Evolutionary conservation across 2,797 vertebrate species (phyloP), one percentile per base, ranked within the genome.

Genomic region (Chelidonichthys spinosus): DNA sequence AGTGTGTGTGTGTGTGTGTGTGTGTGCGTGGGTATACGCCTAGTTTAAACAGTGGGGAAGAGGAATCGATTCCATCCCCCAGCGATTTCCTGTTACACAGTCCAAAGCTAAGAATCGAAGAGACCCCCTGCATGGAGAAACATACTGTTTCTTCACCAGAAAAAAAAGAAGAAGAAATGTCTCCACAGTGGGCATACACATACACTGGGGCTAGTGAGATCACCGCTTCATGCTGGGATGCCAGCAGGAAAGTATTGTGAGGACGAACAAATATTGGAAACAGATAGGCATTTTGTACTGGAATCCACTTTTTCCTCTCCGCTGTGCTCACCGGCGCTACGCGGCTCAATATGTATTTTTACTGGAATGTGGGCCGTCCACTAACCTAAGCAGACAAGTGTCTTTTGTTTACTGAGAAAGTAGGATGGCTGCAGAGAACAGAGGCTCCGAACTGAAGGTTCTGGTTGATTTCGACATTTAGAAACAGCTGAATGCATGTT

Each of bases 61-160:
- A 35, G 25, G 79, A 91, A 87, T 89, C 81, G 54, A 91, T 92
- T 87, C 76, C 75, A 85, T 82, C 82, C 86, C 82, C 82, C 73
- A 68, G 81, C 4, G 53, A 77, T 71, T 89, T 83, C 82, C 84
- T 87, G 73, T 82, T 78, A 79, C 50, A 86, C 67, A 58, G 76
- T 79, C 73, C 75, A 87, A 82, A 89, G 61, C 70, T 64, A 69
- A 66, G 76, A 85, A 63, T 40, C 53, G 76, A 79, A 84, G 58
- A 72, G 43, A 54, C 37, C 82, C 52, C 69, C 61, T 56, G 71
- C 84, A 81, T 62, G 66, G 56, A 87, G 77, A 76, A 74, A 50
- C 74, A 85, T 37, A 79, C 81, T 76, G 83, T 79, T 85, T 79
- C 62, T 25, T 75, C 63, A 85, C 74, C 39, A 76, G 78, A 85